Conservation (phyloP, 2,888 invertebrate genomes). For the Muscina levida region DNA sequence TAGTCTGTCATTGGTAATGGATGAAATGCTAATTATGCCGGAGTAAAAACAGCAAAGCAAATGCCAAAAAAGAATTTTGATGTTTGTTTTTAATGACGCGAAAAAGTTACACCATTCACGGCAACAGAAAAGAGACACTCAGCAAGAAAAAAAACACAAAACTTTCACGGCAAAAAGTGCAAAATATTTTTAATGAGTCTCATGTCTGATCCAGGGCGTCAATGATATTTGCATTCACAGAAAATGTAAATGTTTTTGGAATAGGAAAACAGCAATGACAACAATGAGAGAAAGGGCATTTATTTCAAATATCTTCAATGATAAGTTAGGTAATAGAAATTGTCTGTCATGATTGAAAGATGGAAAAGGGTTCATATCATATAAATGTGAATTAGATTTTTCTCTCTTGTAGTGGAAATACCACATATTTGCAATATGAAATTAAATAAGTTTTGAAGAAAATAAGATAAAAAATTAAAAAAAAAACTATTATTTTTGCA, state of each 20-base stretch:
- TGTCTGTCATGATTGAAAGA: too few relatives aligned
- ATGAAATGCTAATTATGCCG: conserved; percentile 32
- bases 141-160: conserved; percentile 24
- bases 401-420: too few relatives aligned
- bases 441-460: too few relatives aligned
- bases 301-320: too few relatives aligned
- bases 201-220: conserved; percentile 52
- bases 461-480: too few relatives aligned
- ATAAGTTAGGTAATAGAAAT: too few relatives aligned
- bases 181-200: conserved; percentile 49
- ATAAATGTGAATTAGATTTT: too few relatives aligned
- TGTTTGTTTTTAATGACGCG: conserved; percentile 49
- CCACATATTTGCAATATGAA: too few relatives aligned
- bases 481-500: too few relatives aligned
- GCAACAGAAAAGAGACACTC: not conserved
- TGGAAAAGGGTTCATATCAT: too few relatives aligned
- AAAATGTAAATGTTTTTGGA: conserved; percentile 10
- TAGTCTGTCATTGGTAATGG: conserved; percentile 10
- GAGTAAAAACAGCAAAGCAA: not conserved
- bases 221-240: conserved; percentile 47
- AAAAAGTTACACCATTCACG: conserved; percentile 36
- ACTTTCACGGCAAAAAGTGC: conserved; percentile 20
- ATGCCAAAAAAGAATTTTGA: conserved; percentile 35
- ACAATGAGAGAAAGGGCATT: too few relatives aligned
- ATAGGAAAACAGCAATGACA: not conserved